phyloP scores from a whole-genome alignment of 2,888 invertebrate genomes.

The Sturmia bella region DNA sequence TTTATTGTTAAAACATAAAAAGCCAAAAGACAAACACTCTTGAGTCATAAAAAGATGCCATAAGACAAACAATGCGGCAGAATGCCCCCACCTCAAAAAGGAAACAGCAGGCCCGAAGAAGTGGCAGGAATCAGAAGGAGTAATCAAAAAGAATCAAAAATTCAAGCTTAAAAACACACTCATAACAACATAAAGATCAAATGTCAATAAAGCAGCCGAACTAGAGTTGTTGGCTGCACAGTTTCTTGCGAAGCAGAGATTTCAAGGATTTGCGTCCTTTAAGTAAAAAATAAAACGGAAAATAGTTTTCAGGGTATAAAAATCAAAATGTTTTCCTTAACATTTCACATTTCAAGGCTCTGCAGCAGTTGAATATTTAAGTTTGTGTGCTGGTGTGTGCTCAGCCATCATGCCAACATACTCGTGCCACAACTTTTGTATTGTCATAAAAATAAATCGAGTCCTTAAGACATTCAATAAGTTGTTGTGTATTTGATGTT shows the following conservation, averaged over 20 bases:
- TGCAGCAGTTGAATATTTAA: conserved; percentile 25
- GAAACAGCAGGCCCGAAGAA: not conserved
- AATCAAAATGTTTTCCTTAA: not conserved
- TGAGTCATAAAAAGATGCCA: conserved; percentile 81
- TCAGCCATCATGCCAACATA: conserved; percentile 29
- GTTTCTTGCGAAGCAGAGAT: conserved; percentile 21
- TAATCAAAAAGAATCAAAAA: conserved; percentile 52
- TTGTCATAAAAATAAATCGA: conserved; percentile 79
- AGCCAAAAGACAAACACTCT: conserved; percentile 82
- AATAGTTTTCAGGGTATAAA: too few species aligned
- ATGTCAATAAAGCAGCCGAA: conserved; percentile 77
- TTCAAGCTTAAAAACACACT: conserved; percentile 62
- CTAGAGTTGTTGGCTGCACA: not conserved
- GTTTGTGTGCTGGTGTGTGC: conserved; percentile 27
- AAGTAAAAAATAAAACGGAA: not conserved
- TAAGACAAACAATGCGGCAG: conserved; percentile 78
- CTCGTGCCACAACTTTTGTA: conserved; percentile 65
- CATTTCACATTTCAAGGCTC: conserved; percentile 41
- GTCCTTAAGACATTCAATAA: conserved; percentile 80
- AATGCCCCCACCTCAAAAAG: conserved; percentile 42
- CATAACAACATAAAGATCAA: conserved; percentile 79
- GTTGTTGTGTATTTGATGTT: conserved; percentile 71
- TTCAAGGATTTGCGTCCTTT: conserved; percentile 25
- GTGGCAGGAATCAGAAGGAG: conserved; percentile 41
- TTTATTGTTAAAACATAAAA: conserved; percentile 81